Evolutionary conservation across 2,888 invertebrate species (phyloP).

Genomic region (Ochlodes sylvanus): DNA sequence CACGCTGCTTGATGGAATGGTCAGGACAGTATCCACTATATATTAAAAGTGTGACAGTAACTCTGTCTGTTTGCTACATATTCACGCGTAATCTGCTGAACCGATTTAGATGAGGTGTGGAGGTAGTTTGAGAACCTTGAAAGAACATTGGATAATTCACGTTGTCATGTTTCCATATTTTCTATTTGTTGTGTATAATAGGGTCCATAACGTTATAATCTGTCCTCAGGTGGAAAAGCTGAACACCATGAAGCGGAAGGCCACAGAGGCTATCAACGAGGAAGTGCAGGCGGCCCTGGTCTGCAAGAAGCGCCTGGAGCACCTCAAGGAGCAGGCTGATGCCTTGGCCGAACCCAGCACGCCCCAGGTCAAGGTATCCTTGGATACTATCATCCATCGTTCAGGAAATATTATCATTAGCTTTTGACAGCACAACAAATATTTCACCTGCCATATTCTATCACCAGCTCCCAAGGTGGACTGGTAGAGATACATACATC

Average conservation of each 20-base stretch:
- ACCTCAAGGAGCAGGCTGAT: conserved; percentile 91
- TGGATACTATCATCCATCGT: conserved; percentile 4
- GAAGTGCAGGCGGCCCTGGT: conserved; percentile 96
- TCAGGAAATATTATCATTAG: too few species aligned
- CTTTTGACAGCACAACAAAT: too few species aligned
- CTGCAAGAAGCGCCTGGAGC: conserved; percentile 96
- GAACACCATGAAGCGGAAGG: conserved; percentile 96
- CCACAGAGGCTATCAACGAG: conserved; percentile 96
- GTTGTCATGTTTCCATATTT: too few species aligned
- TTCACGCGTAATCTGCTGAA: too few species aligned
- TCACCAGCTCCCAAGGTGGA: too few species aligned
- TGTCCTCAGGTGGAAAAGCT: conserved; percentile 89
- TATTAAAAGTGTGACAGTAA: background rate
- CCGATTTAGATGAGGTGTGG: too few species aligned
- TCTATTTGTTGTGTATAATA: too few species aligned
- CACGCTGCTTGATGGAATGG: conserved; percentile 93
- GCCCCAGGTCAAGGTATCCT: conserved; percentile 57
- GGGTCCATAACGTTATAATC: background rate
- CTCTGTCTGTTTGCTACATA: too few species aligned
- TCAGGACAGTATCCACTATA: conserved; percentile 53
- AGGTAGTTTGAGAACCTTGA: too few species aligned
- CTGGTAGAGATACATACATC: too few species aligned
- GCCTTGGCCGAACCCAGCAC: conserved; percentile 63
- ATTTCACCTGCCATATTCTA: too few species aligned
- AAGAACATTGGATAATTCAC: too few species aligned